Evolutionary conservation across 37 sponge, comb jelly and placozoan species (phyloP).

Genomic region (Theonella swinhoei): DNA sequence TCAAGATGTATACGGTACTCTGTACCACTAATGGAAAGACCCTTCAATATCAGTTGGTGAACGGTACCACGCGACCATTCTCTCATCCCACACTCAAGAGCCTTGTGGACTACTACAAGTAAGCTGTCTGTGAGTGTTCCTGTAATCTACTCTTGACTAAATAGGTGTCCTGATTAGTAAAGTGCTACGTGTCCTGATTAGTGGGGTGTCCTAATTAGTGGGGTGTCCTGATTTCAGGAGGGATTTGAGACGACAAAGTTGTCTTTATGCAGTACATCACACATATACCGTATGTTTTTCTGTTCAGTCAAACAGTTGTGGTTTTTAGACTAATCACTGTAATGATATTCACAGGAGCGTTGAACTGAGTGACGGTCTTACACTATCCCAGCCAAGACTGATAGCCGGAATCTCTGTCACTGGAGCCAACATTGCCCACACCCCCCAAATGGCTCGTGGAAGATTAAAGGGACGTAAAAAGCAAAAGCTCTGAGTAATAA

Average conservation of each 20-base stretch:
- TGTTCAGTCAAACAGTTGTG: no score
- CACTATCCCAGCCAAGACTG: conserved; percentile 19
- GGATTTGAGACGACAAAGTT: no score
- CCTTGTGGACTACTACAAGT: conserved; percentile 42
- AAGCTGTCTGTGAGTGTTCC: no score
- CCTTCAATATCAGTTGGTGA: not conserved
- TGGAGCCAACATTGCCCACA: not conserved
- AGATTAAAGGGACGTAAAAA: not conserved
- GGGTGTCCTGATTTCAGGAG: no score
- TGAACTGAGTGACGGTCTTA: conserved; percentile 8
- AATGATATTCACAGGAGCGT: not conserved
- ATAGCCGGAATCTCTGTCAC: conserved; percentile 16
- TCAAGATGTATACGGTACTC: conserved; percentile 10
- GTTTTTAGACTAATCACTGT: no score
- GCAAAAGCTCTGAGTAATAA: no score
- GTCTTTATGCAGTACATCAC: no score
- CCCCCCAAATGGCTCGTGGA: not conserved
- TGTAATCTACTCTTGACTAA: no score
- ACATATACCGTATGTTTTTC: no score
- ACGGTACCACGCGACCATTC: not conserved
- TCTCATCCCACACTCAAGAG: conserved; percentile 12
- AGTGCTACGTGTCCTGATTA: no score
- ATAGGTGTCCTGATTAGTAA: no score
- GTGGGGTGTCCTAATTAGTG: no score
- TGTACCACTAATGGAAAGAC: not conserved